Conservation (phyloP, 2,888 invertebrate species). For the Tinea semifulvella region DNA sequence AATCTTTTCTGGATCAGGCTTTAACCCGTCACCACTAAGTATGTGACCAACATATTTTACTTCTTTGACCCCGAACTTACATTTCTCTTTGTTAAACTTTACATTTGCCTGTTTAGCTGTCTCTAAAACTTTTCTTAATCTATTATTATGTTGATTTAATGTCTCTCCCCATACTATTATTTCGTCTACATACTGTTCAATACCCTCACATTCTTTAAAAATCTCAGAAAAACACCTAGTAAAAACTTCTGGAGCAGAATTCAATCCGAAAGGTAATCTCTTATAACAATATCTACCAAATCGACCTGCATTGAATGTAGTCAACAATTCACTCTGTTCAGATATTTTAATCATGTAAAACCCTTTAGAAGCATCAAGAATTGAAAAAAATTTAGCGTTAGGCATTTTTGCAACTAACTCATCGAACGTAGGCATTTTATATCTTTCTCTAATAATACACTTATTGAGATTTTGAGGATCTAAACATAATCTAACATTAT, state of each 20-base stretch:
- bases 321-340: too few relatives aligned
- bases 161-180: constrained; percentile 18
- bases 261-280: too few relatives aligned
- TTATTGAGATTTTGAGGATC: too few relatives aligned
- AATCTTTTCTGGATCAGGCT: constrained; percentile 17
- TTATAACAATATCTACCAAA: too few relatives aligned
- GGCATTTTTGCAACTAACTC: too few relatives aligned
- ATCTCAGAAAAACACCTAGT: constrained; percentile 15
- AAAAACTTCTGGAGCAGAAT: constrained; percentile 17
- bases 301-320: constrained; percentile 13
- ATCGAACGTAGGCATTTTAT: too few relatives aligned
- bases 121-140: constrained; percentile 18
- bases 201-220: constrained; percentile 15
- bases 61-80: constrained; percentile 14
- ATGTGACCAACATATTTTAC: constrained; percentile 18
- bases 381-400: too few relatives aligned
- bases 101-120: constrained; percentile 12
- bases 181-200: constrained; percentile 16
- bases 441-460: too few relatives aligned
- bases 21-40: constrained; percentile 7
- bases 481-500: too few relatives aligned
- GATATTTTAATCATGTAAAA: too few relatives aligned
- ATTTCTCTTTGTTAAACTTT: constrained; percentile 17
- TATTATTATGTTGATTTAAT: constrained; percentile 18
- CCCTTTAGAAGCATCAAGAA: too few relatives aligned